A percentile compares a stretch with the other conserved stretches of the same genome.
Evolutionary conservation across 2,888 invertebrate genomes (phyloP).

Genomic region (Catocala fraxini): DNA sequence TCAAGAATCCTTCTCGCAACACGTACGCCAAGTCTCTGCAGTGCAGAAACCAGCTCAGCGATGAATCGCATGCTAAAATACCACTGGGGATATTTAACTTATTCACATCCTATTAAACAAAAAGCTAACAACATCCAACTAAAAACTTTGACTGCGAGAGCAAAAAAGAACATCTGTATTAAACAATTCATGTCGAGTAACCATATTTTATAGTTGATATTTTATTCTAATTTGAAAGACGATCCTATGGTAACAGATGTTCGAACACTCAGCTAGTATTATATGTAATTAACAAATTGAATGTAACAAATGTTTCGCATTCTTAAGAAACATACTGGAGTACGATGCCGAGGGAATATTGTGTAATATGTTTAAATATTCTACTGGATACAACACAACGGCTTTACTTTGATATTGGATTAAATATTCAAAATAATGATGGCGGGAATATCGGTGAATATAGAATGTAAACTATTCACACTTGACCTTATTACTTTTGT

Average conservation of each 20-base stretch:
- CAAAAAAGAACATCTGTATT: too few relatives aligned
- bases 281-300: not conserved
- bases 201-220: too few relatives aligned
- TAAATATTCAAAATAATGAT: conserved; percentile 9
- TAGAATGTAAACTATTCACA: conserved; percentile 32
- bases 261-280: not conserved
- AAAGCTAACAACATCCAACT: too few relatives aligned
- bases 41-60: too few relatives aligned
- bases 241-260: not conserved
- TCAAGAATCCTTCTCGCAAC: too few relatives aligned
- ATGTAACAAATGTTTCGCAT: not conserved
- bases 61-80: too few relatives aligned
- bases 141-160: too few relatives aligned
- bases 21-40: too few relatives aligned
- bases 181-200: too few relatives aligned
- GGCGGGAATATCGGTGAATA: conserved; percentile 2
- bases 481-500: conserved; percentile 40
- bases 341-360: not conserved
- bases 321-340: not conserved
- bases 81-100: too few relatives aligned
- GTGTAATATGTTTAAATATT: not conserved
- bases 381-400: not conserved
- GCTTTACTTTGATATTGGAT: conserved; percentile 2
- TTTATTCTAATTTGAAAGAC: too few relatives aligned
- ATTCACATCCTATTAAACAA: too few relatives aligned